Evolutionary conservation across 2,888 invertebrate genomes (phyloP).

Genomic region (Carpatolechia fugitivella): DNA sequence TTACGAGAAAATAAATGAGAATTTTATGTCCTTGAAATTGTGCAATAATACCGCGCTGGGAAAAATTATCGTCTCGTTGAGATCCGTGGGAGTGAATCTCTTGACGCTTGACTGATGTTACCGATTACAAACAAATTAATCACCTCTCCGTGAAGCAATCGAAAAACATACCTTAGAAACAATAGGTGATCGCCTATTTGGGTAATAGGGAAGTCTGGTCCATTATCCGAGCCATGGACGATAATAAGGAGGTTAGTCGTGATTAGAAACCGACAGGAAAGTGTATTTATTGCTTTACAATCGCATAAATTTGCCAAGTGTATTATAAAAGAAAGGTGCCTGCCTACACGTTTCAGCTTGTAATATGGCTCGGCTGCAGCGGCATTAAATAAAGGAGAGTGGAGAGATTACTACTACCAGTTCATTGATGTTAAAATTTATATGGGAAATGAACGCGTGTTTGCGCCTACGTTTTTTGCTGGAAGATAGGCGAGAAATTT

Average conservation of each 20-base stretch:
- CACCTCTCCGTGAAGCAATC: constrained; percentile 46
- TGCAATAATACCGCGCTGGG: constrained; percentile 47
- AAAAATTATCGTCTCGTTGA: constrained; percentile 38
- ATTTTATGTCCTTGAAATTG: constrained; percentile 38
- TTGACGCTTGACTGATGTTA: constrained; percentile 73
- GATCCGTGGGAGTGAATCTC: constrained; percentile 61
- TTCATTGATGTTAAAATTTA: constrained; percentile 29
- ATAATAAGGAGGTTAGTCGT: constrained; percentile 13
- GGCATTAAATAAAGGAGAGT: too few relatives aligned
- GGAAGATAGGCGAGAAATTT: constrained; percentile 46
- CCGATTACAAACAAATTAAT: constrained; percentile 66
- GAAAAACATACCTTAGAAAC: constrained; percentile 27
- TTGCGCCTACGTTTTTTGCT: constrained; percentile 39
- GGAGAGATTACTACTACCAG: constrained; percentile 32
- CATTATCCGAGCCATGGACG: constrained; percentile 4
- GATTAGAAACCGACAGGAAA: constrained; percentile 19
- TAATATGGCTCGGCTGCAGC: constrained; percentile 15
- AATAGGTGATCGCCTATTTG: constrained; percentile 40
- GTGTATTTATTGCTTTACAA: constrained; percentile 30
- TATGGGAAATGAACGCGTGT: constrained; percentile 42
- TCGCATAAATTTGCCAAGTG: constrained; percentile 21
- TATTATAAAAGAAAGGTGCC: constrained; percentile 27
- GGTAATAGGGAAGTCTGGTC: constrained; percentile 38
- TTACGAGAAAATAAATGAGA: not conserved
- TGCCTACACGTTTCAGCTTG: constrained; percentile 20